phyloP scores from a whole-genome alignment of 2,113 vertebrate species.

The Dasypus novemcinctus region DNA sequence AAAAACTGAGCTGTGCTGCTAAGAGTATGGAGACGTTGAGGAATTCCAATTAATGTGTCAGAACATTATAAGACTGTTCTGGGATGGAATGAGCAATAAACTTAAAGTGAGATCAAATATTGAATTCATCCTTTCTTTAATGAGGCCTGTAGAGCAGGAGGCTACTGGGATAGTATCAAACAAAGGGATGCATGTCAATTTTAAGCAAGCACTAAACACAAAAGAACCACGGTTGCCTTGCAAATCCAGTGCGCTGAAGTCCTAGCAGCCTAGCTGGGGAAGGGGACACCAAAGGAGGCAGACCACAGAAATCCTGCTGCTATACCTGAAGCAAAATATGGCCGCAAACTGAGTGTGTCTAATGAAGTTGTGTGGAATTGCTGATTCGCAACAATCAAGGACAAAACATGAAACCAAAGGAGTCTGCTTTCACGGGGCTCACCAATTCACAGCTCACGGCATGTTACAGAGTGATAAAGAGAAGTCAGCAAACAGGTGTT shows the following conservation, averaged over 20 bases:
- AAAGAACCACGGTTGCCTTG: conserved; percentile 6
- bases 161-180: background rate
- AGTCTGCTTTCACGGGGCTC: background rate
- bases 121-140: conserved; percentile 53
- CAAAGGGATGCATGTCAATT: conserved; percentile 19
- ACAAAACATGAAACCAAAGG: background rate
- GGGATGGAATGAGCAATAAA: background rate
- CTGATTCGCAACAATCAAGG: background rate
- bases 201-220: conserved; percentile 46
- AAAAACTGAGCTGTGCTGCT: background rate
- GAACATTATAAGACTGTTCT: background rate
- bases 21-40: conserved; percentile 15
- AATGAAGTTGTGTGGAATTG: background rate
- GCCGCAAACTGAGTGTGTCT: background rate
- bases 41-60: conserved; percentile 50
- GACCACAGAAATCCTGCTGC: conserved; percentile 4
- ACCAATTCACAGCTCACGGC: background rate
- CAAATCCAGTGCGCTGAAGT: background rate
- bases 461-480: background rate
- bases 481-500: background rate
- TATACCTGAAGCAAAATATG: conserved; percentile 27
- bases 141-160: background rate
- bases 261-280: background rate
- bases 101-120: conserved; percentile 53
- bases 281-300: background rate